Base-by-base conservation (phyloP, 2,888 invertebrate species). In the Ornithoptera priamus region DNA sequence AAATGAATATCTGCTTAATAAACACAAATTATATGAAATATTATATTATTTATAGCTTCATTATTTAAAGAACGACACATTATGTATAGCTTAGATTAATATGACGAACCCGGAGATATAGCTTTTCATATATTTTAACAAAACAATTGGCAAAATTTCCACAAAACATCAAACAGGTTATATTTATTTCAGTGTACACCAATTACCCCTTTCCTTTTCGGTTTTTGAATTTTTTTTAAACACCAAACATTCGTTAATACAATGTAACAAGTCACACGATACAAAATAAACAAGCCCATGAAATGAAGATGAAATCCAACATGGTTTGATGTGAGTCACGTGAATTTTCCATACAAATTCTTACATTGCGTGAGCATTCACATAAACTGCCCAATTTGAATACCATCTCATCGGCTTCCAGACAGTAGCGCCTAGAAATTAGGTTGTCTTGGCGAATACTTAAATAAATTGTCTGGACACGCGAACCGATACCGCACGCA, bases 351-450 rank as follows among this genome's bases (percentile, higher is more conserved):
- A 50, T 56, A 62, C 64, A 67, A 72, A 69, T 70, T 67, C 63
- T 62, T 65, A 22, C 46, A 63, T 86, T 77, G 87, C 89, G 87
- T 89, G 88, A 75, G 65, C 73, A 75, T 76, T 75, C 77, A 81
- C 83, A 87, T 85, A 79, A 81, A 77, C 75, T 74, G 69, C 72
- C 75, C 75, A 83, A 85, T 85, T 84, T 81, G 78, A 77, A 81
- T 80, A 73, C 75, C 77, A 77, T 72, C 76, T 77, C 72, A 79
- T 81, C 83, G 82, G 83, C 84, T 84, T 81, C 85, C 88, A 89
- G 88, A 86, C 90, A 81, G 90, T 86, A 89, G 91, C 89, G 72
- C 78, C 82, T 81, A 78, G 81, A 80, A 85, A 85, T 87, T 83
- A 84, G 85, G 82, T 78, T 79, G 81, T 73, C 74, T 78, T 77